Base-by-base conservation (phyloP, 2,113 vertebrate species). In the Prunella fulvescens region DNA sequence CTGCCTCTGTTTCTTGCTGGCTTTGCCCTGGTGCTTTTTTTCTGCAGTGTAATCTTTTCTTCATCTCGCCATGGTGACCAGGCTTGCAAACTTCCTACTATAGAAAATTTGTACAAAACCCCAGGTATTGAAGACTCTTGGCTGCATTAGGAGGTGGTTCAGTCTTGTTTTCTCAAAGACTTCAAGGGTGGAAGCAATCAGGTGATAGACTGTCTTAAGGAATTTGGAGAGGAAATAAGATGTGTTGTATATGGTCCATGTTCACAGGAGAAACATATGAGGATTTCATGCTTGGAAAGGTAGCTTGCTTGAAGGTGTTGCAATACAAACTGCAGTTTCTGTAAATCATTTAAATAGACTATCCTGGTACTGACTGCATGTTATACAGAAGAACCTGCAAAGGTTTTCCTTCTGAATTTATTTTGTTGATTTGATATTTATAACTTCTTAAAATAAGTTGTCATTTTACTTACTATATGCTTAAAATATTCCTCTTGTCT, bases 21-120 rank as follows among this genome's bases (percentile, higher is more conserved):
- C 70, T 95, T 88, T 80, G 54, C 47, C 61, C 24, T 67, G 20
- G 25, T 78, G 37, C 44, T 85, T 96, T 94, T 95, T 96, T 82
- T 93, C 82, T 93, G 44, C 37, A 73, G 31, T 51, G 57, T 84
- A 66, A 51, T 81, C 61, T 78, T 86, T 96, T 87, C 90, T 87
- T 81, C 80, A 54, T 62, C 81, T 94, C 51, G 78, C 94, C 86
- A 67, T 92, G 86, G 84, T 86, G 93, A 93, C 76, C 58, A 90
- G 50, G 37, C 81, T 93, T 95, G 67, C 79, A 87, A 9, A 85
- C 88, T 95, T 97, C 78, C 81, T 91, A 9, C 81, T 81, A 33
- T 50, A 86, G 89, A 96, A 94, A 86, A 95, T 37, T 17, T 39
- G 76, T 95, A 90, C 73, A 93, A 88, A 95, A 45, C 71, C 42